These are phyloP conservation scores for Oncorhynchus gorbuscha DNA, from an alignment of 2,113 vertebrate genomes.

Conservation along the genomic window DNA sequence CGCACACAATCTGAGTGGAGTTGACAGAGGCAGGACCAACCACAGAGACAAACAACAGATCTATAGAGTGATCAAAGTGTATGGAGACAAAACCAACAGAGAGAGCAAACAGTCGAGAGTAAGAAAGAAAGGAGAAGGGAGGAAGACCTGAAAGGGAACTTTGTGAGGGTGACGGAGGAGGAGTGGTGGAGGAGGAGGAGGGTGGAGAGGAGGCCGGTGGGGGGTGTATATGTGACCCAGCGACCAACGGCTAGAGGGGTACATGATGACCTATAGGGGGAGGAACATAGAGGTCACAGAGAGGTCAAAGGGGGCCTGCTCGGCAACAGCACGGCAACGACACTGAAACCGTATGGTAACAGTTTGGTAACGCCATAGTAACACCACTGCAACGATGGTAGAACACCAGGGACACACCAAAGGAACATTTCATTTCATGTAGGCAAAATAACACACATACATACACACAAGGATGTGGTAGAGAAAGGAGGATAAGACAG, in stretches of 20 bases:
- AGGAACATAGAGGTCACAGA: constrained; percentile 61
- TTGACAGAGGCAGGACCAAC: constrained; percentile 4
- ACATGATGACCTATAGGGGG: constrained; percentile 75
- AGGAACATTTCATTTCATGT: not conserved
- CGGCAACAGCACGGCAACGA: constrained; percentile 25
- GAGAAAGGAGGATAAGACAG: not conserved
- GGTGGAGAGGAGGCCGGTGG: constrained; percentile 79
- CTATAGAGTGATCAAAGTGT: not conserved
- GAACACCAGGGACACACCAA: not conserved
- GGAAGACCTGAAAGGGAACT: constrained; percentile 75
- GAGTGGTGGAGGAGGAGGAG: constrained; percentile 69
- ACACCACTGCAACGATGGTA: not conserved
- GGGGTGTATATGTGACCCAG: constrained; percentile 81
- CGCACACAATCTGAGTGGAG: not conserved
- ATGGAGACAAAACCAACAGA: constrained; percentile 5
- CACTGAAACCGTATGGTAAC: constrained; percentile 30
- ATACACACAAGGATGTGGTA: not conserved
- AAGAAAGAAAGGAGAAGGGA: constrained; percentile 61
- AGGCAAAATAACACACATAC: not conserved
- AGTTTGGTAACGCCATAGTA: constrained; percentile 45
- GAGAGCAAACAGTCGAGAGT: not conserved
- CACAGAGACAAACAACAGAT: not conserved
- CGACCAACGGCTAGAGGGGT: constrained; percentile 76
- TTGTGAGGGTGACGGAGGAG: constrained; percentile 76
- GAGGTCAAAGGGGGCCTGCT: constrained; percentile 52